Percentiles rank a stretch among this genome's conserved stretches.
phyloP scores from a whole-genome alignment of 1,140 invertebrate species.

The Drosophila seguyi region DNA sequence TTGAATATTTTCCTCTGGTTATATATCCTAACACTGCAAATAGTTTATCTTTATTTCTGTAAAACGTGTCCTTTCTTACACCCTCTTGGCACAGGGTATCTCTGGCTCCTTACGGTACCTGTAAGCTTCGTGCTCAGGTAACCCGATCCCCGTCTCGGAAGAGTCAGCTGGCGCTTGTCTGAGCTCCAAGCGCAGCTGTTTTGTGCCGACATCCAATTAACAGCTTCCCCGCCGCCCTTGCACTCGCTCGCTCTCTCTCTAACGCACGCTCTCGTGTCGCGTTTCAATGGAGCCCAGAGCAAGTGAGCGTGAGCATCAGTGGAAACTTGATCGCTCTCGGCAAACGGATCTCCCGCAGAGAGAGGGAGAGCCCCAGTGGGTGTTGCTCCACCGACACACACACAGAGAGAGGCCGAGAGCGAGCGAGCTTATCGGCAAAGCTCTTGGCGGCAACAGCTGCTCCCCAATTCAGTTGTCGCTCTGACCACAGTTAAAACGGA shows the following conservation, averaged over 20 bases:
- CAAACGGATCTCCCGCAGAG: not conserved
- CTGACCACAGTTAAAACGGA: slow-evolving; percentile 11
- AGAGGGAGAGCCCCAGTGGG: not conserved
- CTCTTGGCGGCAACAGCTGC: slow-evolving; percentile 71
- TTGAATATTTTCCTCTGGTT: no score
- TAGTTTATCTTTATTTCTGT: no score
- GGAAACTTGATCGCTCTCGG: slow-evolving; percentile 71
- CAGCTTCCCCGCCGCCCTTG: slow-evolving; percentile 36
- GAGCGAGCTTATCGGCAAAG: slow-evolving; percentile 34
- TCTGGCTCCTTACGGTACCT: not conserved
- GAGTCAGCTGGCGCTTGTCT: slow-evolving; percentile 76
- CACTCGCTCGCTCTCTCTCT: not conserved
- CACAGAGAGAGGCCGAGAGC: not conserved
- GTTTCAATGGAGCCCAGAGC: slow-evolving; percentile 5
- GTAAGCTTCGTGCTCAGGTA: slow-evolving; percentile 25
- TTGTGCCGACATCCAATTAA: slow-evolving; percentile 72
- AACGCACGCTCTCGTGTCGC: not conserved
- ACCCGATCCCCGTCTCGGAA: slow-evolving; percentile 52
- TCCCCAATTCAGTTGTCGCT: slow-evolving; percentile 71
- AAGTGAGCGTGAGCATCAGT: slow-evolving; percentile 31
- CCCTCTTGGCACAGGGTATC: slow-evolving; percentile 12
- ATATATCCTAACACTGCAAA: no score
- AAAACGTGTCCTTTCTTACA: not conserved
- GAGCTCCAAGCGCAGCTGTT: slow-evolving; percentile 68
- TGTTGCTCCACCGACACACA: not conserved